phyloP scores from a whole-genome alignment of 1,140 invertebrate species.

The Caenorhabditis briggsae region DNA sequence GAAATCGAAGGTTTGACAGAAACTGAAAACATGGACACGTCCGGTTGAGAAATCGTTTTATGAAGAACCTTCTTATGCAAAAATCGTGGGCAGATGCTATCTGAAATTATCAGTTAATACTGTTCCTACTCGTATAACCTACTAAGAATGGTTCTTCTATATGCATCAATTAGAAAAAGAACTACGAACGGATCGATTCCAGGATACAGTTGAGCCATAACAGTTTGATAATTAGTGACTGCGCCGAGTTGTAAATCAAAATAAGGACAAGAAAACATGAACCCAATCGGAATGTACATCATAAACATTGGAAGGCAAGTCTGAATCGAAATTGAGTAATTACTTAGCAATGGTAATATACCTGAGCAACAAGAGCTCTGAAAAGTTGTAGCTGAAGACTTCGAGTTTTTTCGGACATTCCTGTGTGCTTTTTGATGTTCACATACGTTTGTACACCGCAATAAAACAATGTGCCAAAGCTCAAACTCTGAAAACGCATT shows the following conservation, averaged over 20 bases:
- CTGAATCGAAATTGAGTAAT: neutral
- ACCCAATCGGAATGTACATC: conserved; percentile 31
- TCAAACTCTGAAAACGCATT: neutral
- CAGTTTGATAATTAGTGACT: conserved; percentile 20
- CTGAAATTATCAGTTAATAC: neutral
- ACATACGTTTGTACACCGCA: conserved; percentile 1
- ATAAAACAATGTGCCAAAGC: conserved; percentile 1
- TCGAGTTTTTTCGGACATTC: conserved; percentile 4
- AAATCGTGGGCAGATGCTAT: neutral
- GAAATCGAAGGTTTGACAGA: neutral
- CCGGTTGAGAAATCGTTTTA: neutral
- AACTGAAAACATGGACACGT: neutral
- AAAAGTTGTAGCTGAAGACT: conserved; percentile 5
- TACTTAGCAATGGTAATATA: neutral
- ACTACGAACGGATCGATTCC: conserved; percentile 21
- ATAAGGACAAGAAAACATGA: conserved; percentile 33
- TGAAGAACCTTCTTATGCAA: neutral
- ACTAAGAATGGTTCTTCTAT: neutral
- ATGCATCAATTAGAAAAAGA: neutral
- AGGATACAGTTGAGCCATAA: conserved; percentile 3
- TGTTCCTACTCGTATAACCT: neutral
- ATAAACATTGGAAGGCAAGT: conserved; percentile 21
- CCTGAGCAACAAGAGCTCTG: conserved; percentile 6
- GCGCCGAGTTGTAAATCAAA: conserved; percentile 9
- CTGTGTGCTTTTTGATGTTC: neutral